Base-by-base conservation (phyloP, 2,888 invertebrate genomes). In the Apoda limacodes region DNA sequence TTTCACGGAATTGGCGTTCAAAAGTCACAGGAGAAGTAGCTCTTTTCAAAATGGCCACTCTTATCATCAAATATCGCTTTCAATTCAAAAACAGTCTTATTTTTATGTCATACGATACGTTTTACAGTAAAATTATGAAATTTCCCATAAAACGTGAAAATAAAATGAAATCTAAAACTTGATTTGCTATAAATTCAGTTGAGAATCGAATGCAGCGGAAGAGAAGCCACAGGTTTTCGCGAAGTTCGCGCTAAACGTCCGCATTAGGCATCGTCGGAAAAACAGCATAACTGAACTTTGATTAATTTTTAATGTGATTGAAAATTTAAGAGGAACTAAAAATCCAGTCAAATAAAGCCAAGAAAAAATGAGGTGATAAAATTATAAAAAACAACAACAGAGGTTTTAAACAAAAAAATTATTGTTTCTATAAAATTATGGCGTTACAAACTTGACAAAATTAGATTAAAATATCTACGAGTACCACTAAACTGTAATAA, bases 161-260 rank as follows among this genome's bases (percentile, higher is more conserved):
- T 28, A 30, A 26, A 28, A 32, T 19, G 11, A 6, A 9, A 43
- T 19, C 25, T 26, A 31, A 5, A 4, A 29, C 33, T 21, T 9
- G 47, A 39, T 27, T 1, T 0, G 2, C 0, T 0, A 2, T 1
- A 1, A 0, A 0, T 20, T 52, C 50, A 25, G 48, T 43, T 9
- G 30, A 17, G 29, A 42, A 43, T 46, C 1, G 20, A 3, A 17
- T 40, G 45, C 1, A 7, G 1, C 2, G 9, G 17, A 28, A 32
- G 25, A 45, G 69, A 67, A 71, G 70, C 75, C 65, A 75, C 75
- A 75, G 75, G 75, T 75, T 59, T 65, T 62, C 66, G 60, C 65
- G 71, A 66, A 64, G 59, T 67, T 65, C 55, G 46, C 54, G 60
- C 63, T 64, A 68, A 68, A 71, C 74, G 60, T 58, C 64, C 62